Evolutionary conservation across 2,113 vertebrate species (phyloP).

Genomic region (Aepyceros melampus): DNA sequence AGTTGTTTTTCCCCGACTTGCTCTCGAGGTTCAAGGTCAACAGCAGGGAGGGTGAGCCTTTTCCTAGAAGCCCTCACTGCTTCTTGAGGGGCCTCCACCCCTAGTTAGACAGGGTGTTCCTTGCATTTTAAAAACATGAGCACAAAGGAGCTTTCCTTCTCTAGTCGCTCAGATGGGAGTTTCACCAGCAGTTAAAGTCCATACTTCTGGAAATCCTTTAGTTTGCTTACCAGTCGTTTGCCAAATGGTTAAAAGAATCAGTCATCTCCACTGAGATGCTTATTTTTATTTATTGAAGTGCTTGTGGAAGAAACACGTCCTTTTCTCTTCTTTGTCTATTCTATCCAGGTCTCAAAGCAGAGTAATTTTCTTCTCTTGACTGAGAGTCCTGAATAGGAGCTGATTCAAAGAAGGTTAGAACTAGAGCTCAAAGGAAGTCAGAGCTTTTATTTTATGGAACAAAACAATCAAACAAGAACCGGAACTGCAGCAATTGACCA

Average conservation of each 20-base stretch:
- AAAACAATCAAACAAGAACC: neutral
- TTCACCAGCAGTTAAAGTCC: neutral
- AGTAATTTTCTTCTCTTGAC: neutral
- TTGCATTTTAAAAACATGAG: neutral
- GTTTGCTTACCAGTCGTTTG: neutral
- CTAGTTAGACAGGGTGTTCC: neutral
- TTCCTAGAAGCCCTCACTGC: neutral
- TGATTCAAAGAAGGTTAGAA: neutral
- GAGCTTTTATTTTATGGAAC: neutral
- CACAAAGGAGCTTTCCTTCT: neutral
- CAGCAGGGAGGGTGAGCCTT: neutral
- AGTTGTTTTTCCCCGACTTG: neutral
- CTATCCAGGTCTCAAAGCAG: neutral
- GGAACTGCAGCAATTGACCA: neutral
- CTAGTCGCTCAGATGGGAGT: neutral
- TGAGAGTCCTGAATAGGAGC: neutral
- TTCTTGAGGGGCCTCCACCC: neutral
- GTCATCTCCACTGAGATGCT: neutral
- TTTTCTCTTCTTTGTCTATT: neutral
- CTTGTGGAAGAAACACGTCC: neutral
- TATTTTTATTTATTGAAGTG: neutral
- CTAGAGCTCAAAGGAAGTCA: neutral
- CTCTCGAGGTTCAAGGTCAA: neutral
- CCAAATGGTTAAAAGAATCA: neutral
- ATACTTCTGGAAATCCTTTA: neutral